phyloP scores from a whole-genome alignment of 2,888 invertebrate genomes.

The Elysia crispata region DNA sequence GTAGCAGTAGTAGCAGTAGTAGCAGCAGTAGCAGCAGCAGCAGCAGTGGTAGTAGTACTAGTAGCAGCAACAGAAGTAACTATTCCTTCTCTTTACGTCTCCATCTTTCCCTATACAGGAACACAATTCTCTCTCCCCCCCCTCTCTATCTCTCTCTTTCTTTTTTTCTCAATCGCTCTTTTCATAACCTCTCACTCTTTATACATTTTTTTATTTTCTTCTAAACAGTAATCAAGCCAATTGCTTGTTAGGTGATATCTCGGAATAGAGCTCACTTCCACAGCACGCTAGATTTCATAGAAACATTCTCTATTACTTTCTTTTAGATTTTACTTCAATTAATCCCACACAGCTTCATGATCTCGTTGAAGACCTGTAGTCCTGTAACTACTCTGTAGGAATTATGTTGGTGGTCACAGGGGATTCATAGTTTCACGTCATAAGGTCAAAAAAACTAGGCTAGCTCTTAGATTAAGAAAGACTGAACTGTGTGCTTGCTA shows the following conservation, averaged over 20 bases:
- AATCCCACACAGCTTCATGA: no score
- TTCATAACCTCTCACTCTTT: neutral
- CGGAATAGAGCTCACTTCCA: neutral
- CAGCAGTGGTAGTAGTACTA: neutral
- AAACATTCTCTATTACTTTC: no score
- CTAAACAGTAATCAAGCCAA: no score
- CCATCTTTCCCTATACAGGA: neutral
- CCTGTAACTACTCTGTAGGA: no score
- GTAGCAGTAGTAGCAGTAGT: neutral
- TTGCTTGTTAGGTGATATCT: no score
- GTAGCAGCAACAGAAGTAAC: neutral
- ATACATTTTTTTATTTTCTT: neutral
- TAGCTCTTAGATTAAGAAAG: no score
- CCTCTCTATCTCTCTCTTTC: slow-evolving; percentile 33
- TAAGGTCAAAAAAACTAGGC: no score
- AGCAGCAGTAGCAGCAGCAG: slow-evolving; percentile 12
- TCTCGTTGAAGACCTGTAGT: no score
- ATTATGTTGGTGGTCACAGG: no score
- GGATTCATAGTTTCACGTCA: no score
- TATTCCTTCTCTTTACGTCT: neutral
- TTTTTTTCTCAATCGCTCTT: neutral
- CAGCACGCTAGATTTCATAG: neutral
- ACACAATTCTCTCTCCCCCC: slow-evolving; percentile 12
- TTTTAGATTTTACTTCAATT: no score
- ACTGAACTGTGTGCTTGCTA: no score